These are phyloP conservation scores for Heterohyrax brucei DNA, from an alignment of 2,797 vertebrate species.

Conservation along the genomic window DNA sequence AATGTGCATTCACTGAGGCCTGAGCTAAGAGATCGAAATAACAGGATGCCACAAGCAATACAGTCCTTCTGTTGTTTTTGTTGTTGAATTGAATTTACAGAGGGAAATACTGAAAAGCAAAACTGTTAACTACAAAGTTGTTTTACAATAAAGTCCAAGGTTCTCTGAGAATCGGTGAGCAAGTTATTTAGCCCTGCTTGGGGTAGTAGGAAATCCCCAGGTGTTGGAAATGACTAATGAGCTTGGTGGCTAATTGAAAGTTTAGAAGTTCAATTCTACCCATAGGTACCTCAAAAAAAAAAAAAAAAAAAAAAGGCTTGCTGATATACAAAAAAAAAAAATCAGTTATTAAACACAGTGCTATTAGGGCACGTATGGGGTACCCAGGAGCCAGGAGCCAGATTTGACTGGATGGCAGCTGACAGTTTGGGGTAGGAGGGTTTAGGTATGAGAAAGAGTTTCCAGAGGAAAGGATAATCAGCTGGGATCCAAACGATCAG, in stretches of 20 bases:
- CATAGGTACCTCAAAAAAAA: background rate
- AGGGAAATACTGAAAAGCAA: background rate
- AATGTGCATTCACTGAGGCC: background rate
- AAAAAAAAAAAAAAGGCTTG: background rate
- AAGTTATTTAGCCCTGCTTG: background rate
- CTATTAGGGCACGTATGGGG: background rate
- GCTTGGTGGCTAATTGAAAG: background rate
- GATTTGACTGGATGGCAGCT: background rate
- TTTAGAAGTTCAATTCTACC: background rate
- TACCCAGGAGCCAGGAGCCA: background rate
- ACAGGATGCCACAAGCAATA: background rate
- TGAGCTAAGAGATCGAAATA: background rate
- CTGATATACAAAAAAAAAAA: background rate
- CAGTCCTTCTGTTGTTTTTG: background rate
- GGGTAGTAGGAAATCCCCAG: background rate
- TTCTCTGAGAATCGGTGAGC: background rate
- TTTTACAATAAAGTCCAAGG: background rate
- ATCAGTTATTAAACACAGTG: background rate
- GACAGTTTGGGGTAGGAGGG: background rate
- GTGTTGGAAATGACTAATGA: background rate
- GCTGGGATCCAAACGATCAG: background rate
- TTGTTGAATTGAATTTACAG: background rate
- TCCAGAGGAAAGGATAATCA: background rate
- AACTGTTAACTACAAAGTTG: background rate
- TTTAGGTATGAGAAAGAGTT: accelerated